These are phyloP conservation scores for Lochmaea crataegi DNA, from an alignment of 2,888 invertebrate genomes.

Conservation along the genomic window DNA sequence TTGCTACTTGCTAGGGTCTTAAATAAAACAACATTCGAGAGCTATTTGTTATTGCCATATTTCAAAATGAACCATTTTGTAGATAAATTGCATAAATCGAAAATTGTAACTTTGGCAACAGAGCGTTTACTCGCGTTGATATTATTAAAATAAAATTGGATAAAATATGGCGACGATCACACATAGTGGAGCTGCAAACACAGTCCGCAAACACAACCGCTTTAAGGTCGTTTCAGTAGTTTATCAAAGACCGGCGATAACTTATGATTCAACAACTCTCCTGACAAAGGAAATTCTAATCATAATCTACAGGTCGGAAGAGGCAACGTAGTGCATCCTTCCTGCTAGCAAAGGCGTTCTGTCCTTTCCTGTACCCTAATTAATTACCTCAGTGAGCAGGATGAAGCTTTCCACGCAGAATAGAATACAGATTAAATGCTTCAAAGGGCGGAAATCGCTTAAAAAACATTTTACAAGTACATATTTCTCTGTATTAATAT, in stretches of 20 bases:
- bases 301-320: constrained; percentile 28
- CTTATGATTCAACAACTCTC: constrained; percentile 25
- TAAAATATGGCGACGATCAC: no score
- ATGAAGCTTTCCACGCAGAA: constrained; percentile 14
- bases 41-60: no score
- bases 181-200: no score
- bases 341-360: constrained; percentile 15
- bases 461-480: not conserved
- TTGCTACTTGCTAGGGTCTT: no score
- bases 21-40: no score
- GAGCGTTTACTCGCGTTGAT: no score
- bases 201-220: no score
- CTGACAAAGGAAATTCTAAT: constrained; percentile 15
- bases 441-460: not conserved
- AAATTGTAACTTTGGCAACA: no score
- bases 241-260: constrained; percentile 14
- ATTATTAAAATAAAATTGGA: no score
- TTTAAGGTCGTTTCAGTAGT: not conserved
- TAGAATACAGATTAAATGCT: not conserved
- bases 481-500: no score
- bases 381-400: constrained; percentile 11
- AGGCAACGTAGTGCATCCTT: constrained; percentile 14
- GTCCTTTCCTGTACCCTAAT: constrained; percentile 17
- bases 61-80: no score
- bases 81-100: no score